A percentile compares a stretch with the other conserved stretches of the same genome.
phyloP scores from a whole-genome alignment of 2,888 invertebrate species.

The Eretmocerus hayati region DNA sequence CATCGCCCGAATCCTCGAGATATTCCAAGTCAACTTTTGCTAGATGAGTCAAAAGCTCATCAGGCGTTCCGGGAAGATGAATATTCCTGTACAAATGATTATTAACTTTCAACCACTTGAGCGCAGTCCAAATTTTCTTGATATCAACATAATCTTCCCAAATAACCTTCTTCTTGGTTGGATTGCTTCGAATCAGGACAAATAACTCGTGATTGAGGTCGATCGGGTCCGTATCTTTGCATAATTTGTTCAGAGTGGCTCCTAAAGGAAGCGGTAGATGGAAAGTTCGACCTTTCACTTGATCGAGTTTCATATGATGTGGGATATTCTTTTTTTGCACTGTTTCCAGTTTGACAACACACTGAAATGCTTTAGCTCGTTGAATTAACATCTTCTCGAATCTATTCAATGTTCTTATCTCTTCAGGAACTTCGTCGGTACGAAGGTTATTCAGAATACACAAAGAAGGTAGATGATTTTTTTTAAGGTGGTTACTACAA shows the following conservation, averaged over 20 bases:
- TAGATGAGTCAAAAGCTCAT: background rate
- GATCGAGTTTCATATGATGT: no score
- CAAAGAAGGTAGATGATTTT: background rate
- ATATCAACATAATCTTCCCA: no score
- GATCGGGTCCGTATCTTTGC: no score
- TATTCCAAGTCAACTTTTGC: no score
- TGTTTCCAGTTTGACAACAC: no score
- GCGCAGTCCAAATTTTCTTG: background rate
- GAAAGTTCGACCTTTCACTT: slow-evolving; percentile 30
- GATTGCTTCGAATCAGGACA: no score
- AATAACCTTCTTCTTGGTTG: no score
- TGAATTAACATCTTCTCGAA: slow-evolving; percentile 30
- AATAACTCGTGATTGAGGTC: slow-evolving; percentile 32
- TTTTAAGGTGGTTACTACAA: background rate
- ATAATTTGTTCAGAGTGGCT: slow-evolving; percentile 31
- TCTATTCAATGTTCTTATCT: slow-evolving; percentile 23
- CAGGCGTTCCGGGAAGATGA: slow-evolving; percentile 22
- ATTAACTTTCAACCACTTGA: no score
- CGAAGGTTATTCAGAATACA: slow-evolving; percentile 1
- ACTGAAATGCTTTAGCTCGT: no score
- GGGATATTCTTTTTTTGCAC: no score
- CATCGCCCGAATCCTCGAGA: no score
- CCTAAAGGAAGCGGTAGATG: slow-evolving; percentile 36
- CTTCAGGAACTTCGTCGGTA: slow-evolving; percentile 14
- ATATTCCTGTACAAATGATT: slow-evolving; percentile 16